Percentiles rank a stretch among this genome's conserved stretches.
Conservation (phyloP, 2,797 vertebrate species). For the Rhadinocentrus ornatus region DNA sequence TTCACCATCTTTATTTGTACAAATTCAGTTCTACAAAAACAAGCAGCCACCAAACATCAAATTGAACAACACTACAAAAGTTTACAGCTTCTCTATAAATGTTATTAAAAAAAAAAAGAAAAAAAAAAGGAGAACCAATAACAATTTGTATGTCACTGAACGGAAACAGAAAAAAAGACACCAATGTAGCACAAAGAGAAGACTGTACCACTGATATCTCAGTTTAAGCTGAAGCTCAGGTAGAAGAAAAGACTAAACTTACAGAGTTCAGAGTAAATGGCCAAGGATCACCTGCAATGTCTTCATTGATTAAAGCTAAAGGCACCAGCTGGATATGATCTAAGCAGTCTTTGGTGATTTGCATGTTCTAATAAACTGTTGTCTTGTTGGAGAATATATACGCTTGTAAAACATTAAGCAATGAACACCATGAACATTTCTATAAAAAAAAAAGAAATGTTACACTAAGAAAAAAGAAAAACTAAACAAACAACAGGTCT, state of each 20-base stretch:
- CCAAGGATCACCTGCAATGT: no score
- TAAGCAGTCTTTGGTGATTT: not conserved
- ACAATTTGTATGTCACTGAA: not conserved
- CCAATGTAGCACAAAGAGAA: not conserved
- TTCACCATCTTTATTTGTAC: not conserved
- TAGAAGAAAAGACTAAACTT: not conserved
- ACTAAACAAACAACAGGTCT: not conserved
- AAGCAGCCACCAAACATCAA: slow-evolving; percentile 12
- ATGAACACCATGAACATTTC: not conserved
- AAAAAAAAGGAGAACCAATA: not conserved
- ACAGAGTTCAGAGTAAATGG: no score
- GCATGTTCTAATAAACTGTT: not conserved
- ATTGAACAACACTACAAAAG: not conserved
- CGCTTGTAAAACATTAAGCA: not conserved
- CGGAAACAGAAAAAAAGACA: not conserved
- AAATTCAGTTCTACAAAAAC: not conserved
- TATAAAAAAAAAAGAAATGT: not conserved
- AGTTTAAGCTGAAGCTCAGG: not conserved
- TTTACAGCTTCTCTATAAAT: not conserved
- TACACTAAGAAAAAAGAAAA: not conserved
- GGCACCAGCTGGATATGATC: not conserved
- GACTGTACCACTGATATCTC: not conserved
- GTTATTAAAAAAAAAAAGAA: slow-evolving; percentile 7
- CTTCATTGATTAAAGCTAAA: not conserved
- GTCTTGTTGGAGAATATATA: not conserved